Conservation (phyloP, 1,140 invertebrate species). For the Heterodera schachtii region DNA sequence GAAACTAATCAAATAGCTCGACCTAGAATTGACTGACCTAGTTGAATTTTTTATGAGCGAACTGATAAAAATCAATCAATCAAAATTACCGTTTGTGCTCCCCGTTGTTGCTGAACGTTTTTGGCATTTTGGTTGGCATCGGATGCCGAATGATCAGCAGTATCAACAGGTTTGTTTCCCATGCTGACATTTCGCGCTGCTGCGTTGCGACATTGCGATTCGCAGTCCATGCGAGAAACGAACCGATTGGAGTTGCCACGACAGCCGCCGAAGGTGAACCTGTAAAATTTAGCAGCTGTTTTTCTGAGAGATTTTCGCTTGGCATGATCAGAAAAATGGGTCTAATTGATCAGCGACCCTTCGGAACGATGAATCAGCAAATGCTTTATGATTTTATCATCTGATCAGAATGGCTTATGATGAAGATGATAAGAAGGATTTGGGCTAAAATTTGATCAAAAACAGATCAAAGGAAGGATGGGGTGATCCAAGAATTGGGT, state of each 20-base stretch:
- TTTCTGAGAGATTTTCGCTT: not conserved
- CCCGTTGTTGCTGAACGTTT: constrained; percentile 2
- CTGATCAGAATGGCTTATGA: too few relatives aligned
- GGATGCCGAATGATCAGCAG: not conserved
- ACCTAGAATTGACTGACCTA: too few relatives aligned
- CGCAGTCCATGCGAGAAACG: constrained; percentile 49
- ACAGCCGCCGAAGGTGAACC: constrained; percentile 71
- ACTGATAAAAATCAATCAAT: too few relatives aligned
- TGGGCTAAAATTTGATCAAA: too few relatives aligned
- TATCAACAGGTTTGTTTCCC: constrained; percentile 1
- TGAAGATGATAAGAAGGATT: too few relatives aligned
- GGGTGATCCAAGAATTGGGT: too few relatives aligned
- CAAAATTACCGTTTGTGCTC: not conserved
- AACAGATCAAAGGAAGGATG: too few relatives aligned
- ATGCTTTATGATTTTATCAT: not conserved
- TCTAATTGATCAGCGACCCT: not conserved
- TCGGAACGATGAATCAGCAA: not conserved
- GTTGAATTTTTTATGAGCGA: too few relatives aligned
- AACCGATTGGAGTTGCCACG: constrained; percentile 79
- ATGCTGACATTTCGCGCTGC: not conserved
- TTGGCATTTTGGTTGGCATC: too few relatives aligned
- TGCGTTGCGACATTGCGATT: constrained; percentile 16
- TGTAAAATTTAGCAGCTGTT: not conserved
- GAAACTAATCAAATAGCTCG: too few relatives aligned
- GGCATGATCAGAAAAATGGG: not conserved